These are phyloP conservation scores for Caenorhabditis wallacei DNA, from an alignment of 2,888 invertebrate species.

Conservation along the genomic window DNA sequence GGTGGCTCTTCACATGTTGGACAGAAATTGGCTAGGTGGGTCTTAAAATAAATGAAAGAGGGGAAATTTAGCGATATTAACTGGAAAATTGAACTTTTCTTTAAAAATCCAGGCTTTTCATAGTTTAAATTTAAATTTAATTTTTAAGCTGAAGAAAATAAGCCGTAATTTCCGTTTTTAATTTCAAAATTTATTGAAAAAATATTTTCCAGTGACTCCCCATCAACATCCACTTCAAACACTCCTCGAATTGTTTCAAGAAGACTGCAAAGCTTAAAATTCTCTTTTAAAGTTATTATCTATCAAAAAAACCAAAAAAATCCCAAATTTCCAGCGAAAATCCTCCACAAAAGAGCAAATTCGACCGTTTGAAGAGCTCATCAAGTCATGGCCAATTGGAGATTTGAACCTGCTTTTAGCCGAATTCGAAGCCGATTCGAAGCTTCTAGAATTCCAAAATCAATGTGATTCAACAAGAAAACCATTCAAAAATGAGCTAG, in stretches of 20 bases:
- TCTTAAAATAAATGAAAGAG: too few species aligned
- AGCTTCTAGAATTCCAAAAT: constrained; percentile 52
- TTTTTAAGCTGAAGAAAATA: too few species aligned
- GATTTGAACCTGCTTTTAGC: constrained; percentile 47
- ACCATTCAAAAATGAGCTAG: neutral
- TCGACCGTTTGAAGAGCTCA: constrained; percentile 63
- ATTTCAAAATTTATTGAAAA: constrained; percentile 1
- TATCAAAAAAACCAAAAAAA: neutral
- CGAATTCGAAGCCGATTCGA: constrained; percentile 64
- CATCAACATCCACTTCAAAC: constrained; percentile 1
- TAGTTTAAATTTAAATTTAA: too few species aligned
- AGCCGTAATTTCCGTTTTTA: too few species aligned
- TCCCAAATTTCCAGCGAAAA: constrained; percentile 45
- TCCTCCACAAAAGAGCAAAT: constrained; percentile 34
- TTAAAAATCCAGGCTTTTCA: too few species aligned
- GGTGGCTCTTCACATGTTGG: constrained; percentile 6
- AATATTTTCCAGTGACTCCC: neutral
- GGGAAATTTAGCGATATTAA: too few species aligned
- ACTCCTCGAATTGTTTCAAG: neutral
- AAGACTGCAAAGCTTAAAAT: constrained; percentile 34
- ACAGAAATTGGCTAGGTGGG: constrained; percentile 16
- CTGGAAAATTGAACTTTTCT: too few species aligned
- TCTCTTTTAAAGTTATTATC: constrained; percentile 64
- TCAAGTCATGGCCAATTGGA: constrained; percentile 67
- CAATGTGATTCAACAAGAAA: constrained; percentile 51